These are phyloP conservation scores for Drosophila multiciliata DNA, from an alignment of 2,888 invertebrate species.

Conservation along the genomic window DNA sequence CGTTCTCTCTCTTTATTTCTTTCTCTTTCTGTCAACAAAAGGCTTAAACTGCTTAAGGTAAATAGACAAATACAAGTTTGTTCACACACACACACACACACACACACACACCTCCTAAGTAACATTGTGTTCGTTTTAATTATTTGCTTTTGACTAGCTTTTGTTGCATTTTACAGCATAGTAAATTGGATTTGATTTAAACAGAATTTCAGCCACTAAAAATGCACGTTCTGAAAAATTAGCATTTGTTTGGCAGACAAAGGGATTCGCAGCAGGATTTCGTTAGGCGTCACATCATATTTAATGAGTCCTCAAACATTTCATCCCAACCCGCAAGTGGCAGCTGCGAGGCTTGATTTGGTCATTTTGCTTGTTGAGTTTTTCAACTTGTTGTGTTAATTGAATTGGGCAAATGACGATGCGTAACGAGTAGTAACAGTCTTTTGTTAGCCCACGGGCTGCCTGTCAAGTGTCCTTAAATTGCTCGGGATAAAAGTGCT, in stretches of 20 bases:
- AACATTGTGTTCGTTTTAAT: conserved; percentile 9
- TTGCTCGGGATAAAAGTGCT: conserved; percentile 52
- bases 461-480: conserved; percentile 42
- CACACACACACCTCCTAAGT: background rate
- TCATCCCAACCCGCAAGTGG: background rate
- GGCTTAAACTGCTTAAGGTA: conserved; percentile 41
- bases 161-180: conserved; percentile 36
- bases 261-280: conserved; percentile 17
- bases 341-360: conserved; percentile 31
- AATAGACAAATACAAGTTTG: conserved; percentile 51
- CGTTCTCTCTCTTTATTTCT: background rate
- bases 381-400: conserved; percentile 66
- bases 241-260: conserved; percentile 54
- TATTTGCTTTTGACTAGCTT: conserved; percentile 9
- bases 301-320: conserved; percentile 71
- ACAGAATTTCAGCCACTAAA: conserved; percentile 30
- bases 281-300: conserved; percentile 61
- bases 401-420: conserved; percentile 70
- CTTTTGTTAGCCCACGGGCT: conserved; percentile 55
- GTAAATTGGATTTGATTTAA: conserved; percentile 42
- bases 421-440: conserved; percentile 21
- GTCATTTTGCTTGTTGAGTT: conserved; percentile 40
- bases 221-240: conserved; percentile 55
- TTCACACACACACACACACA: conserved; percentile 17
- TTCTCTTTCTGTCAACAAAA: conserved; percentile 45